Conservation (phyloP, 1,140 invertebrate genomes). For the Drosophila teissieri region DNA sequence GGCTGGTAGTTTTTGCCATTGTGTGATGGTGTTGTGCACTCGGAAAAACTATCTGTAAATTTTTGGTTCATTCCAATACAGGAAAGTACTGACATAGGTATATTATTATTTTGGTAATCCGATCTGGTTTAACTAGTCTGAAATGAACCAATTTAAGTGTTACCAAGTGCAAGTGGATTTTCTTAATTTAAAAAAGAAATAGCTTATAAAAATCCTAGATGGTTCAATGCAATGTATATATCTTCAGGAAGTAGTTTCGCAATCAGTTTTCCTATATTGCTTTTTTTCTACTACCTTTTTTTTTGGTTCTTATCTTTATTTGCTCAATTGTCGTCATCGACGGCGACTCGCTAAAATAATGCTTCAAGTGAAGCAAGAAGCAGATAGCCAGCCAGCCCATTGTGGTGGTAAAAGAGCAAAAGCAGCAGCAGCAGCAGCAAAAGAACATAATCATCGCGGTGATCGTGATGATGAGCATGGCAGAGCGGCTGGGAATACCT, state of each 20-base stretch:
- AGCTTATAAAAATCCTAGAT: too few relatives aligned
- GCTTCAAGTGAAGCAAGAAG: conserved; percentile 73
- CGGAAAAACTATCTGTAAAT: neutral
- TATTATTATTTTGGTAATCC: too few relatives aligned
- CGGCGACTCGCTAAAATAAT: conserved; percentile 70
- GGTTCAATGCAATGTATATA: neutral
- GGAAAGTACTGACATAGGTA: too few relatives aligned
- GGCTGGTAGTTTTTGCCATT: conserved; percentile 22
- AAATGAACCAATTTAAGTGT: too few relatives aligned
- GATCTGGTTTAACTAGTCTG: too few relatives aligned
- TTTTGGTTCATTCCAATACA: too few relatives aligned
- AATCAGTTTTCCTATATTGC: conserved; percentile 7
- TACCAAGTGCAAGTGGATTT: too few relatives aligned
- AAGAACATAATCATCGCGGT: conserved; percentile 40
- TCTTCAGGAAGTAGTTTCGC: neutral
- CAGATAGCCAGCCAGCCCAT: conserved; percentile 16
- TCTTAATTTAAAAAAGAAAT: too few relatives aligned
- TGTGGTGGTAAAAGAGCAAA: conserved; percentile 37
- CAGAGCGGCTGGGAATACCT: conserved; percentile 78
- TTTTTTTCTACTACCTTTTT: conserved; percentile 14
- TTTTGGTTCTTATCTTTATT: conserved; percentile 70
- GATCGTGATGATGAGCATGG: conserved; percentile 61
- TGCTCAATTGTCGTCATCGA: conserved; percentile 72
- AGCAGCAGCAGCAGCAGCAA: conserved; percentile 17
- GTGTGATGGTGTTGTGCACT: conserved; percentile 6